Percentiles rank a stretch among this genome's conserved stretches.
phyloP scores from a whole-genome alignment of 2,113 vertebrate genomes.

The Catharus bicknelli region DNA sequence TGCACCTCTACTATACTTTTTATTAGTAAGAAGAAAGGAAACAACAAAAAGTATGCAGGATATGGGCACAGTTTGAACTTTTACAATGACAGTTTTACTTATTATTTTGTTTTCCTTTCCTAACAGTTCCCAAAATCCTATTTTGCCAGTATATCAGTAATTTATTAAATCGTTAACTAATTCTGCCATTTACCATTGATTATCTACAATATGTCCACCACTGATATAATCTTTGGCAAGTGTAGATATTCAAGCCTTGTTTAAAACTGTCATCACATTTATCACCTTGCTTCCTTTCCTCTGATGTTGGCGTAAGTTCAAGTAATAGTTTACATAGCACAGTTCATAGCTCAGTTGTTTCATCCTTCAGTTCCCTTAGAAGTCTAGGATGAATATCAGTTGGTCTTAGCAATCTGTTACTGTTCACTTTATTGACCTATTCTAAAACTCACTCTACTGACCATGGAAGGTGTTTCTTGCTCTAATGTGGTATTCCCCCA shows the following conservation, averaged over 20 bases:
- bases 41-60: neutral
- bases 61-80: neutral
- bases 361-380: slow-evolving; percentile 29
- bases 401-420: slow-evolving; percentile 30
- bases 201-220: neutral
- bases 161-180: neutral
- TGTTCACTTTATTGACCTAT: slow-evolving; percentile 14
- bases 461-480: neutral
- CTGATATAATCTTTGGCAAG: neutral
- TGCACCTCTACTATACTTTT: neutral
- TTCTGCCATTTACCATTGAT: neutral
- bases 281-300: neutral
- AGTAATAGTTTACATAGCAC: neutral
- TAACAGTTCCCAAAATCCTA: neutral
- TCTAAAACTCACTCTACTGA: neutral
- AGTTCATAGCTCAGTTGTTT: slow-evolving; percentile 13
- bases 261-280: neutral
- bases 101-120: neutral
- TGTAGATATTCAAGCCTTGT: neutral
- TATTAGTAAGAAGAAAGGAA: neutral
- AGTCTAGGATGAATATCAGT: slow-evolving; percentile 21
- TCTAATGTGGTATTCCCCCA: fast-evolving
- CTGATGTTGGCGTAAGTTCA: neutral
- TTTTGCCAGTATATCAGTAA: neutral
- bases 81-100: neutral